Evolutionary conservation across 2,888 invertebrate genomes (phyloP).

Genomic region (Tineola bisselliella): DNA sequence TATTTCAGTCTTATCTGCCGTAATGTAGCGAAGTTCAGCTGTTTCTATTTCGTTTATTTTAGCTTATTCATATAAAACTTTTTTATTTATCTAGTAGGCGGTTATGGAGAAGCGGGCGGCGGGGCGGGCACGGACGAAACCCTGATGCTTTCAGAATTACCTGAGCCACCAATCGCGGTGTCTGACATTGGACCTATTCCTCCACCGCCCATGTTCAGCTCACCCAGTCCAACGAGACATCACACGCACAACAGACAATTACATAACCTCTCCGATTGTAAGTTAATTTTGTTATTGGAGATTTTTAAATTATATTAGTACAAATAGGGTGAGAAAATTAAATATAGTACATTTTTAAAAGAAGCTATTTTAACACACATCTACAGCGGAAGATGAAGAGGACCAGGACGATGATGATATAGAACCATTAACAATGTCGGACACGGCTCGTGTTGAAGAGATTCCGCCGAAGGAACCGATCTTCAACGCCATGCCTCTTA

Average conservation of each 20-base stretch:
- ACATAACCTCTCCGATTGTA: conserved; percentile 52
- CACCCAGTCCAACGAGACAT: conserved; percentile 77
- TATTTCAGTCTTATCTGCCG: neutral
- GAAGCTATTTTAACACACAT: neutral
- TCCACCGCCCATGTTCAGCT: conserved; percentile 96
- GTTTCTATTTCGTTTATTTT: neutral
- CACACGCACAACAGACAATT: conserved; percentile 43
- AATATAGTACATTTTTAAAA: too few relatives aligned
- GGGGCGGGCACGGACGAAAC: conserved; percentile 48
- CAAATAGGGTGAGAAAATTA: too few relatives aligned
- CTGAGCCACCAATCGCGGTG: conserved; percentile 90
- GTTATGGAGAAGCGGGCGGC: conserved; percentile 48
- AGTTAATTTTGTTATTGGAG: conserved; percentile 25
- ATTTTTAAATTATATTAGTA: too few relatives aligned
- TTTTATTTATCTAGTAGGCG: conserved; percentile 57
- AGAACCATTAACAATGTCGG: conserved; percentile 68
- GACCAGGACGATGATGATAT: conserved; percentile 74
- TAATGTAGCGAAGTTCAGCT: conserved; percentile 15
- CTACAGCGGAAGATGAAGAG: conserved; percentile 68
- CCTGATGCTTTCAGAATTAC: conserved; percentile 85
- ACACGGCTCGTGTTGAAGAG: conserved; percentile 88
- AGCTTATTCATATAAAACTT: too few relatives aligned
- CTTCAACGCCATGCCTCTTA: conserved; percentile 90
- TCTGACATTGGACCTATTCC: conserved; percentile 94
- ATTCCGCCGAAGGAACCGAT: conserved; percentile 93